Conservation (phyloP, 35 echinoderm and acorn worm genomes). For the Apostichopus californicus region DNA sequence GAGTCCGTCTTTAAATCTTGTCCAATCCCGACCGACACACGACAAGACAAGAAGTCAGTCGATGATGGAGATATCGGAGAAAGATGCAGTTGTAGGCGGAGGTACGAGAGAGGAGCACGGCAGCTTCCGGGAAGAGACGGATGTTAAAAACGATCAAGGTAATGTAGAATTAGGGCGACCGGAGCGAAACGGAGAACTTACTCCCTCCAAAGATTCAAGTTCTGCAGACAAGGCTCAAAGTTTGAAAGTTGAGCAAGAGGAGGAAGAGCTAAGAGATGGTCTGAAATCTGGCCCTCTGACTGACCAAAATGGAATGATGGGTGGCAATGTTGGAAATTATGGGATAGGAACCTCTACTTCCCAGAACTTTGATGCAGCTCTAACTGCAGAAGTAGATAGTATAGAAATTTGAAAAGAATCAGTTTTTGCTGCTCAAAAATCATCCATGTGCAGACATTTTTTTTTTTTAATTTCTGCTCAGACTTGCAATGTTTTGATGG, state of each 20-base stretch:
- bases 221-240: background rate
- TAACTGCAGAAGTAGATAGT: too few relatives aligned
- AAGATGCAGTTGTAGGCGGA: background rate
- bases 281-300: background rate
- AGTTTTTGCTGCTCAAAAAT: too few relatives aligned
- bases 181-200: background rate
- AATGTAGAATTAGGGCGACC: background rate
- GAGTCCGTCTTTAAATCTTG: conserved; percentile 39
- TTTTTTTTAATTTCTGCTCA: too few relatives aligned
- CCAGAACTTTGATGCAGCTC: too few relatives aligned
- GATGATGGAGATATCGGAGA: conserved; percentile 1
- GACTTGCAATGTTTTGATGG: too few relatives aligned
- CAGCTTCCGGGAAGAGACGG: background rate
- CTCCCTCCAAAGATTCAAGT: background rate
- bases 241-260: background rate
- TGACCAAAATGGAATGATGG: too few relatives aligned
- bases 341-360: too few relatives aligned
- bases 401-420: too few relatives aligned
- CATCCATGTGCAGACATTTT: too few relatives aligned
- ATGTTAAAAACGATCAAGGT: background rate
- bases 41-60: background rate
- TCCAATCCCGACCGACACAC: background rate
- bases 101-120: background rate
- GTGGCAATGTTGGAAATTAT: too few relatives aligned
- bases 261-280: background rate